Evolutionary conservation across 2,797 vertebrate species (phyloP), one percentile per base, ranked within the genome.

Genomic region (Myiotriccus ornatus): DNA sequence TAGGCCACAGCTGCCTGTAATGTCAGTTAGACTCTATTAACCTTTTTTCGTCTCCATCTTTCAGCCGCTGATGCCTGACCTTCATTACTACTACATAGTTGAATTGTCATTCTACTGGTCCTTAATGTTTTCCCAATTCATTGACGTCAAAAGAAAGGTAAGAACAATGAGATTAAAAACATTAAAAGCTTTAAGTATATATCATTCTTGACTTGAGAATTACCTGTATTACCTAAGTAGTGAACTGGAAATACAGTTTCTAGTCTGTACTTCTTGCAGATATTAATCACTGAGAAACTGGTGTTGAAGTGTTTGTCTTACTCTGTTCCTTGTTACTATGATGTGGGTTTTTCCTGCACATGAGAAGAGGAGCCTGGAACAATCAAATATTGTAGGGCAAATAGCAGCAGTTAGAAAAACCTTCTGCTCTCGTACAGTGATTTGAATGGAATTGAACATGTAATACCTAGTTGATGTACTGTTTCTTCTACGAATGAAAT

Each of bases 101-200:
- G 98, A 99, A 97, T 98, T 99, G 95, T 99, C 99, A 3, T 99
- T 99, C 98, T 99, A 99, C 97, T 98, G 99, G 98, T 99, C 99
- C 80, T 97, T 99, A 96, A 98, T 99, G 97, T 99, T 99, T 98
- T 99, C 99, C 94, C 99, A 99, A 95, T 99, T 99, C 97, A 99
- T 98, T 96, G 99, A 99, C 87, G 99, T 99, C 98, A 99, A 98
- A 98, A 99, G 99, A 98, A 99, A 99, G 99, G 99, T 99, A 99
- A 98, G 98, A 96, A 63, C 60, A 52, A 28, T 64, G 47, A 46
- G 68, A 77, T 16, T 84, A 17, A 57, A 87, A 90, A 47, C 20
- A 67, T 1, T 14, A 35, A 47, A 73, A 70, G 44, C 60, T 89
- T 46, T 76, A 68, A 75, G 34, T 24, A 3, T 5, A 0, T 46